phyloP scores from a whole-genome alignment of 2,113 vertebrate species.

The Danionella cerebrum region DNA sequence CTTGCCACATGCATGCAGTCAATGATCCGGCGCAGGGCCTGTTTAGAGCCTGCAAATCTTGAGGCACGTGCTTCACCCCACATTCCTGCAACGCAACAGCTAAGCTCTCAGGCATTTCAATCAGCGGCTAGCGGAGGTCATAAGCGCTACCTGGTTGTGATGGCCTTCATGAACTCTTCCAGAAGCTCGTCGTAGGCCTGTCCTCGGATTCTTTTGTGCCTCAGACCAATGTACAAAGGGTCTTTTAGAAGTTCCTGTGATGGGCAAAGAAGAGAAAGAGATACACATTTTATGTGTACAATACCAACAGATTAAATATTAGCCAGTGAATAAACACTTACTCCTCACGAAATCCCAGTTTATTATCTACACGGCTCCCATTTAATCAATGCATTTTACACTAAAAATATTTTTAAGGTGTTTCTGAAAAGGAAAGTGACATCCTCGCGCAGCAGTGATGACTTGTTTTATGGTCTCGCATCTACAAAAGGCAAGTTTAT shows the following conservation, averaged over 20 bases:
- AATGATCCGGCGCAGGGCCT: neutral
- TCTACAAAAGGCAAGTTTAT: too few relatives aligned
- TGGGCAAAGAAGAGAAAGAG: neutral
- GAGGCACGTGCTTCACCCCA: neutral
- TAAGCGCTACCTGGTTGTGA: slow-evolving; percentile 79
- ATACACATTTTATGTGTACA: neutral
- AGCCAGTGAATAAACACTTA: too few relatives aligned
- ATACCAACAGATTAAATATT: too few relatives aligned
- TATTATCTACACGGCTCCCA: too few relatives aligned
- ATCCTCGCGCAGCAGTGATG: too few relatives aligned
- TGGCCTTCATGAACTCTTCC: slow-evolving; percentile 95
- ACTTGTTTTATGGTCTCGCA: too few relatives aligned
- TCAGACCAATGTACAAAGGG: slow-evolving; percentile 89
- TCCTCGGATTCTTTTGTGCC: slow-evolving; percentile 84
- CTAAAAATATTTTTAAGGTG: too few relatives aligned
- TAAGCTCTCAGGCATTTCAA: slow-evolving; percentile 26
- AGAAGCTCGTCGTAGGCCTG: slow-evolving; percentile 84
- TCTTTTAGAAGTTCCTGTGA: slow-evolving; percentile 80
- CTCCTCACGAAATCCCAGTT: too few relatives aligned
- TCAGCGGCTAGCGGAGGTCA: slow-evolving; percentile 24
- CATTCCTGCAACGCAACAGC: slow-evolving; percentile 35
- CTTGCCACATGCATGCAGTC: neutral
- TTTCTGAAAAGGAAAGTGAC: too few relatives aligned
- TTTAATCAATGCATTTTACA: too few relatives aligned
- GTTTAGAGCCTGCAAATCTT: slow-evolving; percentile 17